phyloP scores from a whole-genome alignment of 2,888 invertebrate species.

The Drosophila antonietae region DNA sequence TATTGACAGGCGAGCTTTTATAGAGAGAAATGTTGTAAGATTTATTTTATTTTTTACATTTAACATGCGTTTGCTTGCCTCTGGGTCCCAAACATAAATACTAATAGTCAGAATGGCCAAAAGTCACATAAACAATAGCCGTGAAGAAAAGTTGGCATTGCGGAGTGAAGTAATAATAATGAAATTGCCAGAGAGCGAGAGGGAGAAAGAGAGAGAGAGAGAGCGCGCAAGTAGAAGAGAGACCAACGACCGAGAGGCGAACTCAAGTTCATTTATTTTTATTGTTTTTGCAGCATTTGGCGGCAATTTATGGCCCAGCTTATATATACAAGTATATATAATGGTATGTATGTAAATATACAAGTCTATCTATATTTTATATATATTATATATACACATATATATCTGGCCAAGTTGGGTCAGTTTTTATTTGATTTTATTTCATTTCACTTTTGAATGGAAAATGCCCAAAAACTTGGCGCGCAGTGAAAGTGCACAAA shows the following conservation, averaged over 20 bases:
- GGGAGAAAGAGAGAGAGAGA: background rate
- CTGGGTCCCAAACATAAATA: constrained; percentile 54
- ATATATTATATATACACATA: constrained; percentile 6
- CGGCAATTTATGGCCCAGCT: constrained; percentile 70
- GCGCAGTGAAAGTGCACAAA: constrained; percentile 41
- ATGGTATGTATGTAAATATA: constrained; percentile 12
- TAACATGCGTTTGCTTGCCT: constrained; percentile 31
- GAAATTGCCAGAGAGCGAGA: constrained; percentile 54
- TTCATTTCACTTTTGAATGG: constrained; percentile 48
- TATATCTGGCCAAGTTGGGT: constrained; percentile 22
- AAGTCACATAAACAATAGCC: constrained; percentile 68
- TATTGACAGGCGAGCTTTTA: constrained; percentile 5
- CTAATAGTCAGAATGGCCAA: constrained; percentile 63
- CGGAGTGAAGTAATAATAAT: constrained; percentile 67
- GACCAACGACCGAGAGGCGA: constrained; percentile 41
- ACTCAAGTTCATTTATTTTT: constrained; percentile 81
- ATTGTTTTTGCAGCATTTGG: constrained; percentile 78
- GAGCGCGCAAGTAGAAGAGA: background rate
- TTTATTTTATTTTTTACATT: constrained; percentile 32
- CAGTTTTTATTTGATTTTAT: constrained; percentile 53
- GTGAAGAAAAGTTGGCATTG: constrained; percentile 57
- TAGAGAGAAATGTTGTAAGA: constrained; percentile 40
- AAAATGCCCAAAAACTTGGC: constrained; percentile 32
- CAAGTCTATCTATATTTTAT: constrained; percentile 6
- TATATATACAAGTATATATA: constrained; percentile 15